These are phyloP conservation scores for Scomber colias DNA, from an alignment of 2,113 vertebrate species.

Conservation along the genomic window DNA sequence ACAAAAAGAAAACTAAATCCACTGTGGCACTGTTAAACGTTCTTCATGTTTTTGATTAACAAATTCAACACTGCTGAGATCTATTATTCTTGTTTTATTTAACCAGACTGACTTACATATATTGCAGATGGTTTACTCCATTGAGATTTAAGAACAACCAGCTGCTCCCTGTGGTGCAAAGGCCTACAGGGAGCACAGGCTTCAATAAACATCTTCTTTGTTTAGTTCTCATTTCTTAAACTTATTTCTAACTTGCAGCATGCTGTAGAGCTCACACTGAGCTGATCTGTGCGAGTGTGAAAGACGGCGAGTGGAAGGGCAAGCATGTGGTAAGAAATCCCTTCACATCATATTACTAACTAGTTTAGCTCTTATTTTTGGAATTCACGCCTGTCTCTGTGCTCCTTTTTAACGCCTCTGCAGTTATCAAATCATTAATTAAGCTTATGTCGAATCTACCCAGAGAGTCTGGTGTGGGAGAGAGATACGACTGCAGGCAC, in stretches of 20 bases:
- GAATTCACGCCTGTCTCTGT: slow-evolving; percentile 40
- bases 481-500: slow-evolving; percentile 36
- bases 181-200: slow-evolving; percentile 16
- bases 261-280: slow-evolving; percentile 29
- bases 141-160: slow-evolving; percentile 19
- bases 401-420: slow-evolving; percentile 59
- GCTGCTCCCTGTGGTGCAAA: slow-evolving; percentile 15
- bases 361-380: slow-evolving; percentile 46
- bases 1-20: no score
- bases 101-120: slow-evolving; percentile 8
- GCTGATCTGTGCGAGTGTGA: slow-evolving; percentile 15
- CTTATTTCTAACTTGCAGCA: slow-evolving; percentile 23
- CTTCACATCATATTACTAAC: slow-evolving; percentile 39
- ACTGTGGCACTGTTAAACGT: no score
- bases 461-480: slow-evolving; percentile 45
- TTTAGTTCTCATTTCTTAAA: slow-evolving; percentile 38
- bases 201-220: slow-evolving; percentile 56
- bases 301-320: background rate
- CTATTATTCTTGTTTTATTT: background rate
- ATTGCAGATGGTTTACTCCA: slow-evolving; percentile 12
- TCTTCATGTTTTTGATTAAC: background rate
- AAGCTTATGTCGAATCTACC: slow-evolving; percentile 65
- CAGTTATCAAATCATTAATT: slow-evolving; percentile 73
- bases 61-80: background rate
- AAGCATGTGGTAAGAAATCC: slow-evolving; percentile 39